phyloP scores from a whole-genome alignment of 2,797 vertebrate genomes.

The Gambusia yucatana region DNA sequence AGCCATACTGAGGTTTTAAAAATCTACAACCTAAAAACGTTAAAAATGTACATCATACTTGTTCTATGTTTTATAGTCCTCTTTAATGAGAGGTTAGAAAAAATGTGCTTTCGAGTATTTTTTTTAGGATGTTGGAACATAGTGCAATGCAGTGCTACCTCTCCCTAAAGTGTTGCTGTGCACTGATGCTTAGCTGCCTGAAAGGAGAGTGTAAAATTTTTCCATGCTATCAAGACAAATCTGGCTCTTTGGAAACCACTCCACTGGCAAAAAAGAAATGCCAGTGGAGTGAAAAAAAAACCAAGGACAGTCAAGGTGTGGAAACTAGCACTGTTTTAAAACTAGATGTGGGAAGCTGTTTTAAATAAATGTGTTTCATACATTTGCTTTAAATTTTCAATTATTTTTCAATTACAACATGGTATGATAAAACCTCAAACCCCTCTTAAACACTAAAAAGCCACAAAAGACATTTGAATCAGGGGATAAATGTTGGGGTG shows the following conservation, averaged over 20 bases:
- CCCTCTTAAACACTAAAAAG: not conserved
- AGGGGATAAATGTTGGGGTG: not conserved
- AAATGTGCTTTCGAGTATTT: not conserved
- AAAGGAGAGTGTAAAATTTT: not conserved
- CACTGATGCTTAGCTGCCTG: not conserved
- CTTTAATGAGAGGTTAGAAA: not conserved
- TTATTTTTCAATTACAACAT: not conserved
- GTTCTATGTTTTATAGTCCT: not conserved
- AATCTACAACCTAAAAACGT: not conserved
- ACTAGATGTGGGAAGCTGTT: not conserved
- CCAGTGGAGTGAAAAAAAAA: too few species aligned
- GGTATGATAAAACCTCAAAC: not conserved
- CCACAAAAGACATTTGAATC: not conserved
- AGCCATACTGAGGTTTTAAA: slow-evolving; percentile 1
- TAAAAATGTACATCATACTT: not conserved
- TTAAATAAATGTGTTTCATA: not conserved
- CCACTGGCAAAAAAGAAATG: not conserved
- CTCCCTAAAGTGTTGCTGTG: not conserved
- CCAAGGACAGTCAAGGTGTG: not conserved
- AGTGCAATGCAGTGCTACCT: not conserved
- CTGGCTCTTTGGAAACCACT: not conserved
- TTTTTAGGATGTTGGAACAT: not conserved
- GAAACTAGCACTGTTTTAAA: not conserved
- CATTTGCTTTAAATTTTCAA: not conserved
- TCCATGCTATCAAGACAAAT: not conserved